Evolutionary conservation across 2,113 vertebrate genomes (phyloP), one percentile per base, ranked within the genome.

Genomic region (Istiophorus platypterus): DNA sequence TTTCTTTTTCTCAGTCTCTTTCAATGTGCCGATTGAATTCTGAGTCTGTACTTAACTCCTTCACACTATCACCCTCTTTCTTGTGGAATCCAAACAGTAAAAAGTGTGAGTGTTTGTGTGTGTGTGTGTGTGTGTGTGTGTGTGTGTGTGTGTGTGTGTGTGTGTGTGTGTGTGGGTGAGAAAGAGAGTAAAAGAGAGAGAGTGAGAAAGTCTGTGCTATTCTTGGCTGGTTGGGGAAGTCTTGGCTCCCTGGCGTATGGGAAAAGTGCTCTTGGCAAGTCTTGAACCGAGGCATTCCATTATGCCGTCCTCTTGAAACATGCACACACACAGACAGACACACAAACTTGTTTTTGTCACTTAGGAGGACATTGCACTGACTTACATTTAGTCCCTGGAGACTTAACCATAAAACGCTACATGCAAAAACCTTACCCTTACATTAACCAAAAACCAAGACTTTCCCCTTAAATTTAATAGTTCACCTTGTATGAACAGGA

Each of bases 181-280:
- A 74, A 42, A 80, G 49, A 84, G 80, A 42, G 63, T 58, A 20
- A 63, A 37, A 34, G 51, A 61, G 73, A 51, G 39, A 66, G 51
- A 52, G 58, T 22, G 72, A 81, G 86, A 67, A 78, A 42, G 56
- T 56, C 26, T 57, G 81, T 89, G 93, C 93, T 95, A 94, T 95
- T 94, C 93, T 94, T 95, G 92, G 94, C 93, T 75, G 86, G 85
- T 80, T 72, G 88, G 92, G 93, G 89, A 94, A 92, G 93, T 92
- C 94, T 95, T 95, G 94, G 94, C 94, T 94, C 92, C 80, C 69
- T 59, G 65, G 89, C 80, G 91, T 91, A 95, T 95, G 95, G 93
- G 94, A 95, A 95, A 95, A 95, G 92, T 93, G 93, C 91, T 95
- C 85, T 93, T 95, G 95, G 94, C 94, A 92, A 89, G 82, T 87